Evolutionary conservation across 2,113 vertebrate genomes (phyloP), one percentile per base, ranked within the genome.

Genomic region (Ariopsis seemanni): DNA sequence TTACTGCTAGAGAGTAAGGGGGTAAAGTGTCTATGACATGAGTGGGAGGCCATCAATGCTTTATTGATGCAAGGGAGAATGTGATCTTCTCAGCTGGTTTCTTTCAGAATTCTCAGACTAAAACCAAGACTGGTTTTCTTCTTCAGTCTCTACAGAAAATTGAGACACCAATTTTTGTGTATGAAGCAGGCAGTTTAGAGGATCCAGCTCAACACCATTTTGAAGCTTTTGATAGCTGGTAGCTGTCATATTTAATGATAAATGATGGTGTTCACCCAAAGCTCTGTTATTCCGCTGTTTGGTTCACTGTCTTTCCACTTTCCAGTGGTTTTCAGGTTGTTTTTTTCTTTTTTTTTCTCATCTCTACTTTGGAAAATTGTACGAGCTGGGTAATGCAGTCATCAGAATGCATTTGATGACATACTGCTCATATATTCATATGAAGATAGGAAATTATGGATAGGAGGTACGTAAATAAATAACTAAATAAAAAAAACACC

Each of bases 231-330:
- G 48, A 77, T 52, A 52, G 74, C 48, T 77, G 55, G 48, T 48
- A 75, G 18, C 30, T 75, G 55, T 60, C 83, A 74, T 60, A 17
- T 58, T 42, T 74, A 75, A 48, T 75, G 27, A 85, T 34, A n/a
- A n/a, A 58, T 25, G 22, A 58, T 65, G 60, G 52, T 52, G 58
- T 82, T 22, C 18, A 2, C 34, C 34, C 22, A 74, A 22, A 20
- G 34, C 34, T 52, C 22, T 77, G 22, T 22, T 77, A 52, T 9
- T n/a, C 74, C 1, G 5, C 10, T 75, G 10, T 25, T 25, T 50
- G 48, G 1, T 25, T 52, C 74, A 52, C 74, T 20, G 50, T 77
- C 48, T 25, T 77, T 48, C 42, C 8, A 48, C 15, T 74, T 52
- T 74, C 71, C 34, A 2, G 71, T 74, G 69, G n/a, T 57, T 57